Evolutionary conservation across 1,140 invertebrate species (phyloP).

Genomic region (Neoseiulus cucumeris): DNA sequence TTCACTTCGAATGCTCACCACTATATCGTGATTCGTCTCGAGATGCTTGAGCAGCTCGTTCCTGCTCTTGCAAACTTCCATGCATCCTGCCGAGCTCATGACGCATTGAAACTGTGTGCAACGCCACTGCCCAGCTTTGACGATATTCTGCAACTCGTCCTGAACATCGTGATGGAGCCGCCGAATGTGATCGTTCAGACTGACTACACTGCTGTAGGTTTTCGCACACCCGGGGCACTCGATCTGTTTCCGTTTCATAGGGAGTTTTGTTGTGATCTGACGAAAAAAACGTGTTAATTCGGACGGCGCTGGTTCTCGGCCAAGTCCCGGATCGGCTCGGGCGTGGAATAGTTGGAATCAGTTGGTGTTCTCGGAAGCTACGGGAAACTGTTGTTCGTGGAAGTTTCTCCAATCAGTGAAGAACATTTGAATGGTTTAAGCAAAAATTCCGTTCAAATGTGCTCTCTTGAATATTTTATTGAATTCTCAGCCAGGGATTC

Average conservation of each 20-base stretch:
- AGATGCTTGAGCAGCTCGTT: background rate
- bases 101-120: background rate
- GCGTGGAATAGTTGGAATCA: no score
- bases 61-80: background rate
- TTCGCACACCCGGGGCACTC: constrained; percentile 3
- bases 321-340: no score
- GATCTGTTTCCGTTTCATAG: background rate
- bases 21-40: background rate
- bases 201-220: background rate
- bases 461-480: no score
- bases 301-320: no score
- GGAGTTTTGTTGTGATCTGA: no score
- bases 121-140: constrained; percentile 2
- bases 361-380: no score
- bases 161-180: background rate
- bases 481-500: no score
- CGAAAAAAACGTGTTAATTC: no score
- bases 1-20: background rate
- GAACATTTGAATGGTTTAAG: no score
- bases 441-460: no score
- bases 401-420: no score
- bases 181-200: background rate
- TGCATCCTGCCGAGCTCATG: background rate
- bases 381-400: no score
- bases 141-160: background rate